These are phyloP conservation scores for Metallyticus violacea DNA, from an alignment of 2,888 invertebrate species.

Conservation along the genomic window DNA sequence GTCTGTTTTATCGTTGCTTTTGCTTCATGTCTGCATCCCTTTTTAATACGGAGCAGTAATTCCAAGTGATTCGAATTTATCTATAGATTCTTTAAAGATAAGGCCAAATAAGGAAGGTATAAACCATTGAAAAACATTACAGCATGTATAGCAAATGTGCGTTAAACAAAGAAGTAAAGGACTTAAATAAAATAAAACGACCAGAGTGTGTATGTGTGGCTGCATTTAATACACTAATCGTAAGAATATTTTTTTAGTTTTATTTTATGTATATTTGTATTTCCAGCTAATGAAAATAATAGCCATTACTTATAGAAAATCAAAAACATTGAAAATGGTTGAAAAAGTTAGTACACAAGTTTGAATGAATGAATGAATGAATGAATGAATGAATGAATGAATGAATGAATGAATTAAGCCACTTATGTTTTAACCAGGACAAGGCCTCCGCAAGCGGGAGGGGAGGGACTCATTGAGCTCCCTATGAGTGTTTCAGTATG, in stretches of 20 bases:
- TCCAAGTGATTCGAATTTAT: background rate
- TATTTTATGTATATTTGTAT: background rate
- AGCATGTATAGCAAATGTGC: too few relatives aligned
- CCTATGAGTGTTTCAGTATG: too few relatives aligned
- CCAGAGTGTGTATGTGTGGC: background rate
- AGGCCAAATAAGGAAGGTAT: background rate
- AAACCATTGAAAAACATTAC: background rate
- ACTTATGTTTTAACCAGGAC: too few relatives aligned
- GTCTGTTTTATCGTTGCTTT: background rate
- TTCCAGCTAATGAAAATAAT: too few relatives aligned
- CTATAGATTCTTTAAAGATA: background rate
- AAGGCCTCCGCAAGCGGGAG: too few relatives aligned
- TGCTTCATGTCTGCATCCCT: background rate
- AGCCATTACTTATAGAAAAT: too few relatives aligned
- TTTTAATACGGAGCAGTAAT: background rate
- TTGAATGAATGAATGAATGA: too few relatives aligned
- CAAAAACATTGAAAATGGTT: too few relatives aligned
- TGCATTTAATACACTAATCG: background rate
- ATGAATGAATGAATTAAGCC: too few relatives aligned
- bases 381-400: too few relatives aligned
- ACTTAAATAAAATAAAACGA: background rate
- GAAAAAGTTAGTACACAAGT: too few relatives aligned
- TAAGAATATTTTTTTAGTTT: background rate
- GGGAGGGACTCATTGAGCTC: too few relatives aligned
- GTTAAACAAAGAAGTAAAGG: background rate